Base-by-base conservation (phyloP, 1,140 invertebrate species). In the Papilio aristodemus region DNA sequence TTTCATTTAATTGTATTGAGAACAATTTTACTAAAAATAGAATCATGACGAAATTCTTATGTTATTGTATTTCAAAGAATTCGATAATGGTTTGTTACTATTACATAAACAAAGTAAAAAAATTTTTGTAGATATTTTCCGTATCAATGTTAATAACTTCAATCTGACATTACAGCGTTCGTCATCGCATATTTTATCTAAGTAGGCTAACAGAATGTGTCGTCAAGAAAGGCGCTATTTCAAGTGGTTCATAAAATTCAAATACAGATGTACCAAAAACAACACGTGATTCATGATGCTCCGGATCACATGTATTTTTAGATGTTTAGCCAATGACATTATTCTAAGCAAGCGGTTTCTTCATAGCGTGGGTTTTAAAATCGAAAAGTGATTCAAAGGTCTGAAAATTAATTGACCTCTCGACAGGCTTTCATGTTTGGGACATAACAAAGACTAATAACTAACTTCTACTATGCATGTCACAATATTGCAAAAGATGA, bases 241-340 rank as follows among this genome's bases (percentile, higher is more conserved):
- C 9, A 22, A 54, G 46, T 54, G 27, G 9, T 62, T 37, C 11
- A 19, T 37, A 38, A 38, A 62, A 62, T 38, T 62, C 36, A 62
- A 62, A 62, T 11, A 71, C 67, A 68, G 50, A 72, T 73, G 71
- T 70, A 73, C 27, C 68, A 19, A 70, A 75, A 74, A 69, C 69
- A 74, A 41, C 67, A 58, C 46, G 73, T 79, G 79, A 79, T 77
- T 79, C 79, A 81, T 73, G 41, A 43, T 50, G 59, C 62, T 57
- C 67, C 71, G 70, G 69, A 75, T 76, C 71, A 74, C 70, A 32
- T 62, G 32, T 81, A 80, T 79, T 72, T 77, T 78, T 77, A 75
- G 73, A 77, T 70, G 36, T 66, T 13, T 68, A 54, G 64, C 66
- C 66, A 62, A 50, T 71, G 74, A 76, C 74, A 78, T 73, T 73